Evolutionary conservation across 2,113 vertebrate genomes (phyloP), one percentile per base, ranked within the genome.

Genomic region (Suncus etruscus): DNA sequence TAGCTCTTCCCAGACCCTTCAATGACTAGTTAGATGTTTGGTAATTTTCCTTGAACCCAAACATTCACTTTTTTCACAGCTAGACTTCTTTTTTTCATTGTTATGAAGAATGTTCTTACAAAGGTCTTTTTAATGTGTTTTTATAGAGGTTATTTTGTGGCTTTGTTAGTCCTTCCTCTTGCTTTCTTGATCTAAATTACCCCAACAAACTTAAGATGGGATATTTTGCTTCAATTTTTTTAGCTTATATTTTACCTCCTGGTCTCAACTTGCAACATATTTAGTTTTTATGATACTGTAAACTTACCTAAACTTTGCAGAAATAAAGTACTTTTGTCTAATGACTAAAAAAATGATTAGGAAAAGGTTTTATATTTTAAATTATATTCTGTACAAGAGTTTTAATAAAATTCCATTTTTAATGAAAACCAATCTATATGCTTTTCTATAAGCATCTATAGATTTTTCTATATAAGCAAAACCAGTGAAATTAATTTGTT

Each of bases 21-120:
- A 95, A 94, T 94, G 87, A 92, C 87, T 93, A 88, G 66, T 91
- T 90, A 86, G 83, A 15, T 92, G 58, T 88, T 87, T 86, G 39
- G 90, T 90, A 92, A 94, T 96, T 95, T 94, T 93, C 90, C 90
- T 83, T 86, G 50, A 86, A 84, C 80, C 70, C n/a, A 72, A 87
- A 74, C 69, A 92, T 91, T 66, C 72, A 91, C 54, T 96, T 86
- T 77, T 80, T 86, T 89, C 70, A 61, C 39, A 82, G 24, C 11
- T 16, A 93, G 74, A 54, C 29, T 92, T 95, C 54, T 92, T 91
- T 92, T 39, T 83, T 83, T 66, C 86, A 91, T 91, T 96, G 91
- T 94, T 63, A 50, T 24, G 27, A 84, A 25, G n/a, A 73, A 86
- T 86, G 70, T 39, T 89, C 95, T 96, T 96, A 96, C 84, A 97